Evolutionary conservation across 1,140 invertebrate species (phyloP).

Genomic region (Maconellicoccus hirsutus): DNA sequence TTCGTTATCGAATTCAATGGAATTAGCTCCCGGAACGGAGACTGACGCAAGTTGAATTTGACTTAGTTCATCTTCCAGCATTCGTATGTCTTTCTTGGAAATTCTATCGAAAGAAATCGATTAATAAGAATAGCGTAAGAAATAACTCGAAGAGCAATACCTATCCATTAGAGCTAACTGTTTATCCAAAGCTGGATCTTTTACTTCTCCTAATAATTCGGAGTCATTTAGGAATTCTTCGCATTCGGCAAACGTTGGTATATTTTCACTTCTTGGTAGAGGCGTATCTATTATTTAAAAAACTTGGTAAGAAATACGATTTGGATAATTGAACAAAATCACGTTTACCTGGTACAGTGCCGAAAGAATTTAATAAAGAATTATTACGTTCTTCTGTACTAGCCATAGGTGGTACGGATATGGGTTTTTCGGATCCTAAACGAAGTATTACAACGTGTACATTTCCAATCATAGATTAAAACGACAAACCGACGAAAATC

Average conservation of each 20-base stretch:
- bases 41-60: slow-evolving; percentile 92
- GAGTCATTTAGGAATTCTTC: slow-evolving; percentile 80
- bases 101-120: slow-evolving; percentile 44
- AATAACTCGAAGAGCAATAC: slow-evolving; percentile 33
- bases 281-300: slow-evolving; percentile 18
- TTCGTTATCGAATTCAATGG: slow-evolving; percentile 76
- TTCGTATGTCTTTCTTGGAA: slow-evolving; percentile 69
- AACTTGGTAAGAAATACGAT: not conserved
- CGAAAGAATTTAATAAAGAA: slow-evolving; percentile 22
- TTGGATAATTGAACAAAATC: not conserved
- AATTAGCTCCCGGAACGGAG: slow-evolving; percentile 65
- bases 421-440: slow-evolving; percentile 24
- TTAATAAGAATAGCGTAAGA: slow-evolving; percentile 24
- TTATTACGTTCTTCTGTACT: slow-evolving; percentile 25
- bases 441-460: no score
- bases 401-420: slow-evolving; percentile 24
- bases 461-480: not conserved
- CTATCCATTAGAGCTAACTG: slow-evolving; percentile 56
- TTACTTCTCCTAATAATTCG: slow-evolving; percentile 57
- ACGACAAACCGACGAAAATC: not conserved
- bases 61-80: slow-evolving; percentile 76
- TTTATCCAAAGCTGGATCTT: slow-evolving; percentile 59
- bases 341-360: not conserved
- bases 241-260: slow-evolving; percentile 66
- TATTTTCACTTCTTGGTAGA: slow-evolving; percentile 23